A percentile compares a stretch with the other conserved stretches of the same genome.
Conservation (phyloP, 2,888 invertebrate species). For the Lasioglossum zephyrum region DNA sequence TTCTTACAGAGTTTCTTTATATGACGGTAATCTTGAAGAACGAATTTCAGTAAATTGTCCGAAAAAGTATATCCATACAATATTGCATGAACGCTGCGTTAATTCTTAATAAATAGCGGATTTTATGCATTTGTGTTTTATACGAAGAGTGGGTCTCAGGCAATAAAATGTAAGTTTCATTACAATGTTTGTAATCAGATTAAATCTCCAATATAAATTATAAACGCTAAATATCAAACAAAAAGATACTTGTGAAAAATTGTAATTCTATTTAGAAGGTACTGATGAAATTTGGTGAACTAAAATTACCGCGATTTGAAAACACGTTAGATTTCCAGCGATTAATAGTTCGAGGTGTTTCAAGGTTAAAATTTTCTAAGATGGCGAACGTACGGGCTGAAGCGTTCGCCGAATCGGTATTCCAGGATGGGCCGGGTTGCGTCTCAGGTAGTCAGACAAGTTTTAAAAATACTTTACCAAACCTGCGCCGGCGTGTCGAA, state of each 20-base stretch:
- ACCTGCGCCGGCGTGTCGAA: slow-evolving; percentile 58
- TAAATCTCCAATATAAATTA: not conserved
- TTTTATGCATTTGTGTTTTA: not conserved
- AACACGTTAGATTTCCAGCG: not conserved
- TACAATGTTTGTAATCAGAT: not conserved
- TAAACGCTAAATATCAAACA: not conserved
- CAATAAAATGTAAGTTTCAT: not conserved
- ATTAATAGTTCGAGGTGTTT: not conserved
- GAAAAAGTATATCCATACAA: not conserved
- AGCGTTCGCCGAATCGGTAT: slow-evolving; percentile 61
- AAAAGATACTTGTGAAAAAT: not conserved
- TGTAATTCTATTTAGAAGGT: not conserved
- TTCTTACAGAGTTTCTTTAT: not conserved
- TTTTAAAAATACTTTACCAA: slow-evolving; percentile 76
- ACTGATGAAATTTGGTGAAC: not conserved
- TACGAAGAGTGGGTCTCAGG: not conserved
- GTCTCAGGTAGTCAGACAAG: slow-evolving; percentile 71
- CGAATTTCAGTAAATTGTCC: not conserved
- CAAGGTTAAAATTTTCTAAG: slow-evolving; percentile 43
- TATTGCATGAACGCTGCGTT: not conserved
- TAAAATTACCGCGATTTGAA: not conserved
- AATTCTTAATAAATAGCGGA: not conserved
- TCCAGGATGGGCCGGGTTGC: slow-evolving; percentile 69
- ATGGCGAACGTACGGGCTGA: slow-evolving; percentile 15
- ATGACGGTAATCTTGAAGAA: not conserved